These are phyloP conservation scores for Gallinago paraguaiae DNA, from an alignment of 2,113 vertebrate genomes.

Conservation along the genomic window DNA sequence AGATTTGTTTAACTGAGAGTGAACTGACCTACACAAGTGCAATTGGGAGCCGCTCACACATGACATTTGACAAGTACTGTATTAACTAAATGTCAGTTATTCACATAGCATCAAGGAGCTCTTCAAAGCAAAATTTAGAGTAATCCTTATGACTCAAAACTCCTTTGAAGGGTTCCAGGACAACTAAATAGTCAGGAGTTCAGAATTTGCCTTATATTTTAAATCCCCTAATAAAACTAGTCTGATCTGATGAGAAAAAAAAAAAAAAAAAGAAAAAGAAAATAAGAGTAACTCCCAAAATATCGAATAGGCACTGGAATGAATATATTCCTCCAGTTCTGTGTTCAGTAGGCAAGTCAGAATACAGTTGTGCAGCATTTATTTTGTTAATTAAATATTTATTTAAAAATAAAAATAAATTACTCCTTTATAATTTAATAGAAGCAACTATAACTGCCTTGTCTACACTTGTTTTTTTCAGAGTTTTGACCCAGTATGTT, in stretches of 20 bases:
- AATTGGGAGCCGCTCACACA: not conserved
- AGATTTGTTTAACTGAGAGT: not conserved
- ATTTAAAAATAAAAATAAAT: not conserved
- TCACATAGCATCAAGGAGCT: not conserved
- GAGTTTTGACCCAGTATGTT: not conserved
- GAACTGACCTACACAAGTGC: not conserved
- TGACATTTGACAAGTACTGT: not conserved
- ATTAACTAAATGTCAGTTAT: constrained; percentile 9
- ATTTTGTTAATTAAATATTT: not conserved
- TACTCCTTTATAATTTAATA: not conserved
- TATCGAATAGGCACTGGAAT: not conserved
- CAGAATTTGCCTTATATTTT: not conserved
- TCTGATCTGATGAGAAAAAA: not conserved
- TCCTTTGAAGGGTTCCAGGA: not conserved
- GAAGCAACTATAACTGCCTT: not conserved
- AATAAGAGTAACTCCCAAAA: not conserved
- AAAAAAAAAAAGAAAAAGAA: not conserved
- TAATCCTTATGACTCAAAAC: not conserved
- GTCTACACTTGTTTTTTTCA: not conserved
- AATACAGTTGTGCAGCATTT: not conserved
- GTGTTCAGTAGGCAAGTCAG: not conserved
- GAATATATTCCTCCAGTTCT: not conserved
- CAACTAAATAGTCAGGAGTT: not conserved
- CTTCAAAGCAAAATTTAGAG: not conserved
- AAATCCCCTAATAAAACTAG: not conserved